These are phyloP conservation scores for Drosophila lacteicornis DNA, from an alignment of 1,140 invertebrate genomes.

Conservation along the genomic window DNA sequence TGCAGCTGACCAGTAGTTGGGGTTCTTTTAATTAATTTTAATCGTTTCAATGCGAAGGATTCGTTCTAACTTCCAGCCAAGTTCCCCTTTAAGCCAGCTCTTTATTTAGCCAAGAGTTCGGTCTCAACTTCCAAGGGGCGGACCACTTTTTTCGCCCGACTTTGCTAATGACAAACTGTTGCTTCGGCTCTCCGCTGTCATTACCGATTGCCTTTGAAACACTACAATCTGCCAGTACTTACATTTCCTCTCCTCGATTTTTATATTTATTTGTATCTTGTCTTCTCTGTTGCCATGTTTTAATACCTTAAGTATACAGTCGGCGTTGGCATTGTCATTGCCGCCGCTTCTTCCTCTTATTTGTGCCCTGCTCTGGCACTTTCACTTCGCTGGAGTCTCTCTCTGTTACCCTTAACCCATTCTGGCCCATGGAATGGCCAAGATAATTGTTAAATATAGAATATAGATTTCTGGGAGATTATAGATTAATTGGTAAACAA, in stretches of 20 bases:
- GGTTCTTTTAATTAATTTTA: slow-evolving; percentile 62
- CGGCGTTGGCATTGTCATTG: slow-evolving; percentile 71
- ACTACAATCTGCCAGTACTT: slow-evolving; percentile 37
- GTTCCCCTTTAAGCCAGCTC: not conserved
- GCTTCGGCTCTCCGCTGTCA: slow-evolving; percentile 31
- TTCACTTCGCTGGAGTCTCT: slow-evolving; percentile 59
- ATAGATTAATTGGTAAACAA: not conserved
- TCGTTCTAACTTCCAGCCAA: slow-evolving; percentile 22
- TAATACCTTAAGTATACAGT: slow-evolving; percentile 74
- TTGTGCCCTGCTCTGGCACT: slow-evolving; percentile 56
- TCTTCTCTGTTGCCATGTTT: slow-evolving; percentile 50
- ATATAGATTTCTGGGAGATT: not conserved
- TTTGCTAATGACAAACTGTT: slow-evolving; percentile 40
- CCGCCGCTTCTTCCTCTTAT: slow-evolving; percentile 62
- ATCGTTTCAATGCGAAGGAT: slow-evolving; percentile 56
- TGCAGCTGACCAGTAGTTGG: slow-evolving; percentile 24
- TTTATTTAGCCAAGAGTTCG: slow-evolving; percentile 4
- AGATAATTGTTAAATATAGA: not conserved
- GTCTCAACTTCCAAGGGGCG: not conserved
- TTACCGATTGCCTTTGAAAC: slow-evolving; percentile 43
- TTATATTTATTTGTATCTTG: slow-evolving; percentile 20
- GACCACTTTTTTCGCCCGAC: not conserved
- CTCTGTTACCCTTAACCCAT: slow-evolving; percentile 48
- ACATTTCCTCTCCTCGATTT: slow-evolving; percentile 4
- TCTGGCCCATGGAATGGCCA: not conserved